phyloP scores from a whole-genome alignment of 2,113 vertebrate species.

The Heteronetta atricapilla region DNA sequence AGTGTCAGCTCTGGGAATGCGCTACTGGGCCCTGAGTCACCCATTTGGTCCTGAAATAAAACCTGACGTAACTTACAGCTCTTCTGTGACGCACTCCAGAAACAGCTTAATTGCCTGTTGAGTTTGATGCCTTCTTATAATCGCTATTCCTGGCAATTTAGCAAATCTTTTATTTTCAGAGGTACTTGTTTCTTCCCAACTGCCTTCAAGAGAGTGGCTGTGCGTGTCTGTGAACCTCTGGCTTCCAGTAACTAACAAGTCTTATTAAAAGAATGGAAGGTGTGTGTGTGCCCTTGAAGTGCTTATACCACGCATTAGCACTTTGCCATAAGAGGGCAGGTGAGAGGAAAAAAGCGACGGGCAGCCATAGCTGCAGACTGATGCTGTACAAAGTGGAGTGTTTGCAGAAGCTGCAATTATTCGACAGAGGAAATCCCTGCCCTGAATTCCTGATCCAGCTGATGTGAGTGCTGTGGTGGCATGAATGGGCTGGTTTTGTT shows the following conservation, averaged over 20 bases:
- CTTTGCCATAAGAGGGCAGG: background rate
- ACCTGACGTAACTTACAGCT: background rate
- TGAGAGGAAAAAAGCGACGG: background rate
- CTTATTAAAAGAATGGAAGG: background rate
- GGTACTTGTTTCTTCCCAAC: background rate
- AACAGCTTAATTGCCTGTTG: too few relatives aligned
- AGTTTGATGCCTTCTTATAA: background rate
- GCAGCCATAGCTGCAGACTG: accelerated
- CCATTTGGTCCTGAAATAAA: background rate
- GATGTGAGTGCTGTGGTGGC: background rate
- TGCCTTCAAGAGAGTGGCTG: background rate
- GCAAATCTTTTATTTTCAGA: background rate
- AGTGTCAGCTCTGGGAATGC: background rate
- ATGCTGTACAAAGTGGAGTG: accelerated
- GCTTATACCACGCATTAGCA: background rate
- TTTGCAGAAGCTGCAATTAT: background rate
- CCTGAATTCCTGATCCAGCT: background rate
- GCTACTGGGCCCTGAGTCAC: background rate
- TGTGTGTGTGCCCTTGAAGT: background rate
- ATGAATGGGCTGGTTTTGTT: background rate
- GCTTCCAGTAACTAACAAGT: background rate
- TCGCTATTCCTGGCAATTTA: too few relatives aligned
- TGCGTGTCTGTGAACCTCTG: background rate
- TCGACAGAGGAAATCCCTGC: background rate
- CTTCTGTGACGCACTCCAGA: background rate